Conservation (phyloP, 2,797 vertebrate genomes). For the Propithecus perrieri region DNA sequence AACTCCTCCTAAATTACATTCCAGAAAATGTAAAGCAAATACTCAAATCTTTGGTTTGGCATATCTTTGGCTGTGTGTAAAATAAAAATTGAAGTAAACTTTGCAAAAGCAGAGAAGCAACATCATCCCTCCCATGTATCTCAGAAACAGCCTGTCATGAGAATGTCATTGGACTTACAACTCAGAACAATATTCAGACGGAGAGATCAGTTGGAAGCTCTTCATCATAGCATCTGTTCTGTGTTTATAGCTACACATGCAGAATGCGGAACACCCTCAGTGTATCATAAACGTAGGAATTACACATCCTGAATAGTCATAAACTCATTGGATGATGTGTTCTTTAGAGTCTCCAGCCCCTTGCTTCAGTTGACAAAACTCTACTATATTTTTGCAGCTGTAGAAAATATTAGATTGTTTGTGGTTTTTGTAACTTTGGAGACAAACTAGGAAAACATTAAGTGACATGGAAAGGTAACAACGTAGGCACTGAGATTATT, state of each 20-base stretch:
- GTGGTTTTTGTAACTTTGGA: slow-evolving; percentile 51
- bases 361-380: slow-evolving; percentile 52
- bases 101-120: slow-evolving; percentile 30
- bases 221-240: slow-evolving; percentile 67
- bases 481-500: neutral
- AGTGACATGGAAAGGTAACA: slow-evolving; percentile 52
- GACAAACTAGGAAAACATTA: slow-evolving; percentile 51
- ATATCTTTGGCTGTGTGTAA: neutral
- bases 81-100: slow-evolving; percentile 6
- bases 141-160: slow-evolving; percentile 36
- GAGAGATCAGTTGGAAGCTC: slow-evolving; percentile 47
- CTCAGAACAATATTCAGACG: slow-evolving; percentile 36
- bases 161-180: neutral
- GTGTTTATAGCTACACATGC: slow-evolving; percentile 68
- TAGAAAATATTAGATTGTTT: slow-evolving; percentile 64
- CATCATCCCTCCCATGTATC: neutral
- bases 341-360: slow-evolving; percentile 41
- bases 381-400: slow-evolving; percentile 25
- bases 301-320: slow-evolving; percentile 27
- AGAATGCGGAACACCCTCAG: slow-evolving; percentile 46
- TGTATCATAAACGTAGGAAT: slow-evolving; percentile 14
- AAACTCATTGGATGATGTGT: neutral
- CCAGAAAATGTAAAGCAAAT: slow-evolving; percentile 7
- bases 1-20: neutral
- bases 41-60: neutral